A percentile compares a stretch with the other conserved stretches of the same genome.
Conservation (phyloP, 1,140 invertebrate genomes). For the Piezodorus guildinii region DNA sequence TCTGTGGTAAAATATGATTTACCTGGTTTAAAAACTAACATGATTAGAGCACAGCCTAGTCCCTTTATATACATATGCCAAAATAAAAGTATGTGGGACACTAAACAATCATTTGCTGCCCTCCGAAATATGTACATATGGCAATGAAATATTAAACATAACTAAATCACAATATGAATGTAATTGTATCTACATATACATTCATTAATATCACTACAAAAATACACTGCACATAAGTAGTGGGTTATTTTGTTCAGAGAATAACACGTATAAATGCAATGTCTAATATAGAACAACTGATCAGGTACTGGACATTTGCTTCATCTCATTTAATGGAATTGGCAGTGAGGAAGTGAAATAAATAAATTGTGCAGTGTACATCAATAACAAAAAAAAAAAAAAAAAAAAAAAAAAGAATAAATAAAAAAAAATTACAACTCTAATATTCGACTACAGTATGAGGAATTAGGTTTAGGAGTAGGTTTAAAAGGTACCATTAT, state of each 20-base stretch:
- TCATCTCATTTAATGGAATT: too few relatives aligned
- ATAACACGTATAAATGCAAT: too few relatives aligned
- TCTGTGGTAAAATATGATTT: slow-evolving; percentile 5
- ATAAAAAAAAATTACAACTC: not conserved
- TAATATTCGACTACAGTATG: not conserved
- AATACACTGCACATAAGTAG: slow-evolving; percentile 3
- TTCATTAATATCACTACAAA: slow-evolving; percentile 2
- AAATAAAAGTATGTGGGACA: not conserved
- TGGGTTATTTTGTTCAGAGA: too few relatives aligned
- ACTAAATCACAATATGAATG: slow-evolving; percentile 12
- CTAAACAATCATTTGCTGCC: slow-evolving; percentile 5
- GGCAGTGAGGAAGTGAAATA: slow-evolving; percentile 1
- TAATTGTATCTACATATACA: slow-evolving; percentile 5
- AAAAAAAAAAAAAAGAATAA: not conserved
- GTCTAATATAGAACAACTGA: too few relatives aligned
- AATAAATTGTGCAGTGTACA: slow-evolving; percentile 4
- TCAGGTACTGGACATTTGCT: too few relatives aligned
- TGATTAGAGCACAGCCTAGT: slow-evolving; percentile 10
- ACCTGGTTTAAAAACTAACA: slow-evolving; percentile 6
- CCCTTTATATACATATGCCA: slow-evolving; percentile 16
- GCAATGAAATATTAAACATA: slow-evolving; percentile 3
- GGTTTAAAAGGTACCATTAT: not conserved
- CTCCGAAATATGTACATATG: slow-evolving; percentile 8
- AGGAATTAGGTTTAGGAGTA: not conserved
- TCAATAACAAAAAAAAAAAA: too few relatives aligned